These are phyloP conservation scores for Campylomormyrus numenius DNA, from an alignment of 2,113 vertebrate species.

Conservation along the genomic window DNA sequence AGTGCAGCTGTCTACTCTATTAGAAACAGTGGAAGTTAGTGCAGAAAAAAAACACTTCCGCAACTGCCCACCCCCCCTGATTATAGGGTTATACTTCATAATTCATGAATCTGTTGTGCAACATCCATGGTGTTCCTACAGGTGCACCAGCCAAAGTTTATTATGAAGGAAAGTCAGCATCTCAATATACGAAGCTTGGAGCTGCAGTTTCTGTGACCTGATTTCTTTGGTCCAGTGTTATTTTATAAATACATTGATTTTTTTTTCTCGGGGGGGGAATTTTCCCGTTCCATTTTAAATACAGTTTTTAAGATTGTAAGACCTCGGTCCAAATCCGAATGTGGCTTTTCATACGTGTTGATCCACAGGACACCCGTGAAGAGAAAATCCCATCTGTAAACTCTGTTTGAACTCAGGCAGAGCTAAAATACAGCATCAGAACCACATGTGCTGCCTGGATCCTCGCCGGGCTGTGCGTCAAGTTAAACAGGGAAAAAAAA, in stretches of 20 bases:
- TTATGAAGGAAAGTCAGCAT: not conserved
- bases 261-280: not conserved
- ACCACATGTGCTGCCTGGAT: conserved; percentile 28
- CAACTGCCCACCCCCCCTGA: not conserved
- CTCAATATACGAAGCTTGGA: not conserved
- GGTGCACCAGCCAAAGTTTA: not conserved
- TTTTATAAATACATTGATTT: not conserved
- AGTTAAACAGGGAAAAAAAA: conserved; percentile 26
- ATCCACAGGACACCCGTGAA: not conserved
- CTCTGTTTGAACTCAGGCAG: conserved; percentile 37
- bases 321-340: not conserved
- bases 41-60: not conserved
- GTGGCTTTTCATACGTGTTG: not conserved
- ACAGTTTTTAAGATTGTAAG: not conserved
- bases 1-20: not conserved
- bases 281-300: not conserved
- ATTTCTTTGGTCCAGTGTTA: not conserved
- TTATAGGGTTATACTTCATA: not conserved
- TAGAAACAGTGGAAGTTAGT: not conserved
- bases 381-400: conserved; percentile 31
- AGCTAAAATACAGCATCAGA: conserved; percentile 21
- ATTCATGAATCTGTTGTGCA: not conserved
- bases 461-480: conserved; percentile 28
- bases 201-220: not conserved
- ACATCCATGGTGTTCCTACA: not conserved